Conservation (phyloP, 2,888 invertebrate genomes). For the Gymnoscelis rufifasciata region DNA sequence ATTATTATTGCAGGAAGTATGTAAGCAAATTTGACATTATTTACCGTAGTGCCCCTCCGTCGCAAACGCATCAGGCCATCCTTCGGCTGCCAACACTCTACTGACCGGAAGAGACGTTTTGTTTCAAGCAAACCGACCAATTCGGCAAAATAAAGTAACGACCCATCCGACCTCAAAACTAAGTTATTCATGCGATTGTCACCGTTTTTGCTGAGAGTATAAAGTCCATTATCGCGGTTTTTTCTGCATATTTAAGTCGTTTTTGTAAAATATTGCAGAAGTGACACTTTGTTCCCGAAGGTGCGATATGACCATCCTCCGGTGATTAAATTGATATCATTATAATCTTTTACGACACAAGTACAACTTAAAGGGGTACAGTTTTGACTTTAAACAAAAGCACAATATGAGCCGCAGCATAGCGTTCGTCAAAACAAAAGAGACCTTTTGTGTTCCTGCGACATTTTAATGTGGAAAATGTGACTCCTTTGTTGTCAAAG, state of each 20-base stretch:
- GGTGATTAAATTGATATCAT: no score
- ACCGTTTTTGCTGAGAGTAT: constrained; percentile 2
- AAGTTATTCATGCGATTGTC: constrained; percentile 11
- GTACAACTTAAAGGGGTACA: not conserved
- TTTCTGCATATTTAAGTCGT: constrained; percentile 2
- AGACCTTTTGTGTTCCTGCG: constrained; percentile 26
- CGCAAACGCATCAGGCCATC: no score
- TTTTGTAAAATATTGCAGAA: constrained; percentile 6
- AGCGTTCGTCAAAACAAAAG: constrained; percentile 17
- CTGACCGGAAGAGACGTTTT: constrained; percentile 6
- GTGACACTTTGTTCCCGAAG: not conserved
- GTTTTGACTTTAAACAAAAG: constrained; percentile 11
- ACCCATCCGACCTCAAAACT: constrained; percentile 7
- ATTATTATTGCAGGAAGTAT: constrained; percentile 15
- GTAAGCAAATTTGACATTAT: no score
- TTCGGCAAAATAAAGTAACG: constrained; percentile 6
- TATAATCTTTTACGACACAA: no score
- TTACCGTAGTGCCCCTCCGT: no score
- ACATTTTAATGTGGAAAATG: constrained; percentile 52
- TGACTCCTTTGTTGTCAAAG: constrained; percentile 54
- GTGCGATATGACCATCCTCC: no score
- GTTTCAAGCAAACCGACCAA: constrained; percentile 13
- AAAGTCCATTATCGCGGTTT: constrained; percentile 2
- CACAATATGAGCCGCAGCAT: constrained; percentile 9
- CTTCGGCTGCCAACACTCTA: not conserved